Evolutionary conservation across 1,140 invertebrate species (phyloP).

Genomic region (Theocolax elegans): DNA sequence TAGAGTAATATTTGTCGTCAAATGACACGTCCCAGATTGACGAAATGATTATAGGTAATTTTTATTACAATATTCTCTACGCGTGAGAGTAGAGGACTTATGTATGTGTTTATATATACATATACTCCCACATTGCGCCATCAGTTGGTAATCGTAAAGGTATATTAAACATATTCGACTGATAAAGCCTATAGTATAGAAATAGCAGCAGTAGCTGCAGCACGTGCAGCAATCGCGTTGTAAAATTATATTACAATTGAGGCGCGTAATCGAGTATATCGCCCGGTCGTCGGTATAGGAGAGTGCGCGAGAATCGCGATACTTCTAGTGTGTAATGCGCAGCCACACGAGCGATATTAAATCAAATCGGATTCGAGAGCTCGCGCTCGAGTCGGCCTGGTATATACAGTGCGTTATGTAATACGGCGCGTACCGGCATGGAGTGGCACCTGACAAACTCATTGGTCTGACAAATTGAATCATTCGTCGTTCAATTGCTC

Average conservation of each 20-base stretch:
- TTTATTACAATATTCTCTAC: too few species aligned
- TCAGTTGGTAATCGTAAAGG: too few species aligned
- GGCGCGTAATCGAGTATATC: conserved; percentile 42
- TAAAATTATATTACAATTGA: conserved; percentile 43
- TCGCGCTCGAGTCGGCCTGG: conserved; percentile 52
- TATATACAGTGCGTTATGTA: conserved; percentile 19
- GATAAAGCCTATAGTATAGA: too few species aligned
- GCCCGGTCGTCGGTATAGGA: not conserved
- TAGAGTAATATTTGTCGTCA: too few species aligned
- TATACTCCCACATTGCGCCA: too few species aligned
- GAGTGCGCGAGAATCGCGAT: conserved; percentile 60
- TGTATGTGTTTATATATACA: too few species aligned
- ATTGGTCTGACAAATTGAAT: conserved; percentile 69
- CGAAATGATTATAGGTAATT: too few species aligned
- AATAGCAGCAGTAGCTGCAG: not conserved
- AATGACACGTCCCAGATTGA: too few species aligned
- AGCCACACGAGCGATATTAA: conserved; percentile 65
- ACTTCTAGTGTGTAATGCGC: conserved; percentile 66
- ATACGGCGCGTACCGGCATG: conserved; percentile 47
- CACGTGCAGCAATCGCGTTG: conserved; percentile 28
- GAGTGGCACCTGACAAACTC: conserved; percentile 68
- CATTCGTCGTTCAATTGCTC: conserved; percentile 68
- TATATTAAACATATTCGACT: not conserved
- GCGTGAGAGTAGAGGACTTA: too few species aligned
- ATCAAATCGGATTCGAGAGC: conserved; percentile 66